A percentile compares a stretch with the other conserved stretches of the same genome.
Evolutionary conservation across 2,797 vertebrate species (phyloP).

Genomic region (Apodemus agrarius): DNA sequence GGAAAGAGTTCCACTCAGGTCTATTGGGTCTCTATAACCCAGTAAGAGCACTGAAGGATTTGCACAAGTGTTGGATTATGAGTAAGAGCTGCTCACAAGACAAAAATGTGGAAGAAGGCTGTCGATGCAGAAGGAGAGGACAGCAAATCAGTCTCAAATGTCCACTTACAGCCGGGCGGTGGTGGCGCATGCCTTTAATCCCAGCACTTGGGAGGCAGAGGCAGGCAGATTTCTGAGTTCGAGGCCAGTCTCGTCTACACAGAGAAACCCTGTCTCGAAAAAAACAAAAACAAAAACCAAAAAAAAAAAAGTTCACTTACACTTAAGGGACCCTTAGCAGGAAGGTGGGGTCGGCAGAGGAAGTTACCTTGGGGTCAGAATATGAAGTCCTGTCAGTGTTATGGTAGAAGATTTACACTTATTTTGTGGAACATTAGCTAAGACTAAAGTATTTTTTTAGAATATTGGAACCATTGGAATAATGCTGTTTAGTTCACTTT

Average conservation of each 20-base stretch:
- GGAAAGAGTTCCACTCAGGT: background rate
- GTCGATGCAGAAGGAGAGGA: background rate
- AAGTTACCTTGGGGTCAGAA: background rate
- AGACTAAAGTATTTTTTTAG: background rate
- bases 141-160: background rate
- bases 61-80: background rate
- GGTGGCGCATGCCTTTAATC: no score
- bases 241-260: no score
- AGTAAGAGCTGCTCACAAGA: background rate
- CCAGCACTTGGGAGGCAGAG: no score
- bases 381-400: background rate
- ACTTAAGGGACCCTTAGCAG: background rate
- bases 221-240: no score
- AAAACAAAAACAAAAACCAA: no score
- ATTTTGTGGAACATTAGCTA: constrained; percentile 19
- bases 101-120: background rate
- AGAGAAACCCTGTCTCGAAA: no score
- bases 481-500: background rate
- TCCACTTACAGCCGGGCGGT: no score
- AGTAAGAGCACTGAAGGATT: background rate
- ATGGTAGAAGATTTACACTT: background rate
- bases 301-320: background rate
- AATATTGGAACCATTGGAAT: background rate
- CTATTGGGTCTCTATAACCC: background rate
- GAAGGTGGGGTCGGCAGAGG: background rate